Base-by-base conservation (phyloP, 2,888 invertebrate species). In the Cephus rjabovi region DNA sequence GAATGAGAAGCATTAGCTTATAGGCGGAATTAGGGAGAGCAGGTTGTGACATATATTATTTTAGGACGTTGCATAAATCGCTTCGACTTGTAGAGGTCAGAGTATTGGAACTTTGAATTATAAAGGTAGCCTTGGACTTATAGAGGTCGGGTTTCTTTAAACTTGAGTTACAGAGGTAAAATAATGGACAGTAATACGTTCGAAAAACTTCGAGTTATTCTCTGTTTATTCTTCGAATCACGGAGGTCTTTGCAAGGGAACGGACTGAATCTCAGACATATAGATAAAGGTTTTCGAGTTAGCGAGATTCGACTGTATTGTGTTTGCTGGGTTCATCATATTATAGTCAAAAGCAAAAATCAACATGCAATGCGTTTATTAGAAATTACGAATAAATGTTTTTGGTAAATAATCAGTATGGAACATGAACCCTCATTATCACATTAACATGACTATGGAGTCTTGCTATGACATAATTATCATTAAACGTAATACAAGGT, bases 31-130 rank as follows among this genome's bases (percentile, higher is more conserved):
- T 35, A 35, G 3, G 12, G 35, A 35, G 35, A 3, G 12, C 35
- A 35, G 35, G 3, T 74, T 74, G 4, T 34, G 34, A 74, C 9
- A 37, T 74, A 30, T 74, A 23, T n/a, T 74, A 37, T 74, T 74
- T 34, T 37, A 74, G 12, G 37, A 31, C 37, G 11, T 34, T 74
- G 74, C 35, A 74, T 34, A 34, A 74, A 34, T 37, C 34, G 37
- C 37, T 74, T 35, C n/a, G 35, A 74, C 12, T 23, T 74, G 12
- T 74, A 37, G 23, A 74, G 37, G 74, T 35, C 74, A 30, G 37
- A 34, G 37, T 74, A 74, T 23, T 35, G 30, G 37, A 74, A 74
- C 74, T 74, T 74, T 30, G n/a, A 74, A 56, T 74, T 74, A 74
- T 35, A 37, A 34, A 74, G 74, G 74, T 74, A 74, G 40, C 15